Evolutionary conservation across 2,797 vertebrate species (phyloP).

Genomic region (Sebastes oblongus): DNA sequence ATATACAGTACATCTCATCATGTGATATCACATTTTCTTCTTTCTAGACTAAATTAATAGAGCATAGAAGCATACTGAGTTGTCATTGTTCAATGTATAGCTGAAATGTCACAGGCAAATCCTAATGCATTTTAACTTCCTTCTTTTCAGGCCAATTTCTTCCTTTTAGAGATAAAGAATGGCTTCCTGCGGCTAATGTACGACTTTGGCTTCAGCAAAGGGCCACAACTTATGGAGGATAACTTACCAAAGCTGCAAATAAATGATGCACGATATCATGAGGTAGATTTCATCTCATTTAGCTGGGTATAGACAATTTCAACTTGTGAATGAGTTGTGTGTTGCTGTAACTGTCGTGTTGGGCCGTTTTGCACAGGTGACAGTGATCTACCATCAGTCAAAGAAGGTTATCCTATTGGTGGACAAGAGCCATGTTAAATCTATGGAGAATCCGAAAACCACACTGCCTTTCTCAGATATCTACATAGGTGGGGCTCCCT

Average conservation of each 20-base stretch:
- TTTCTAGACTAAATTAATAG: not conserved
- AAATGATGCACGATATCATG: conserved; percentile 95
- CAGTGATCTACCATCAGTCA: conserved; percentile 96
- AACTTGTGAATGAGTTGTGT: not conserved
- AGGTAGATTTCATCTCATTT: conserved; percentile 79
- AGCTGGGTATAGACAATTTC: not conserved
- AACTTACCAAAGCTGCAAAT: conserved; percentile 89
- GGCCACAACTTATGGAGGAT: conserved; percentile 87
- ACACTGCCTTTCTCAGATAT: conserved; percentile 93
- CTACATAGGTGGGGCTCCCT: conserved; percentile 93
- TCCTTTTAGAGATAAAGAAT: conserved; percentile 91
- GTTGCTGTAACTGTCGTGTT: not conserved
- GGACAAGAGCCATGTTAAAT: conserved; percentile 93
- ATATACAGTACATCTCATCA: not conserved
- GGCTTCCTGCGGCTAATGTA: conserved; percentile 92
- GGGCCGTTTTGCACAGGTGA: conserved; percentile 83
- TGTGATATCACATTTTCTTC: not conserved
- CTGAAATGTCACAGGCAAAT: not conserved
- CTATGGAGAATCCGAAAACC: conserved; percentile 92
- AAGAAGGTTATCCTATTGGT: conserved; percentile 97
- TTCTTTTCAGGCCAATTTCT: conserved; percentile 88
- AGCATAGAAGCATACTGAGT: not conserved
- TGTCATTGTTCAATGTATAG: not conserved
- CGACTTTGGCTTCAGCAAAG: conserved; percentile 91
- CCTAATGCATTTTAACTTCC: conserved; percentile 16